These are phyloP conservation scores for Morbakka virulenta DNA, from an alignment of 30 jellyfish, hydroid and myxozoan genomes.

Conservation along the genomic window DNA sequence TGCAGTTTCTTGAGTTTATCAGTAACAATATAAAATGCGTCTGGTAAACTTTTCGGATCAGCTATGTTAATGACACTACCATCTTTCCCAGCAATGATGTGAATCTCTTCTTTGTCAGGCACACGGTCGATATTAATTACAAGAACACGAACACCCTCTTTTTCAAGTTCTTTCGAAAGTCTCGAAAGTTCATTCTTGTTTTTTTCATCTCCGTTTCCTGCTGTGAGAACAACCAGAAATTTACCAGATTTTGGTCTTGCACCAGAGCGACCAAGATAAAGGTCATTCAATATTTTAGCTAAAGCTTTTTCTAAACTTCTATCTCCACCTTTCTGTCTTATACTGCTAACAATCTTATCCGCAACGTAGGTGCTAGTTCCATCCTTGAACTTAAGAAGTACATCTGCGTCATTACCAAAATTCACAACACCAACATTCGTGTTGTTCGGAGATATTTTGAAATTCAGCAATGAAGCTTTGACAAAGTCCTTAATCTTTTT, in stretches of 20 bases:
- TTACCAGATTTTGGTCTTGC: conserved; percentile 13
- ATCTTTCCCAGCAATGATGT: conserved; percentile 24
- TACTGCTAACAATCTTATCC: neutral
- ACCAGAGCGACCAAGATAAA: conserved; percentile 19
- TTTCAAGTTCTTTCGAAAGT: conserved; percentile 37
- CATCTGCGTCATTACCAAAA: conserved; percentile 42
- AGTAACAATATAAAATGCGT: conserved; percentile 51
- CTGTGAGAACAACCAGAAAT: conserved; percentile 42
- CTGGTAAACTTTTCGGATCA: conserved; percentile 27
- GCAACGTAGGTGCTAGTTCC: conserved; percentile 12
- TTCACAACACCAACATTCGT: conserved; percentile 56
- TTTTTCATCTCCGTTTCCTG: conserved; percentile 60
- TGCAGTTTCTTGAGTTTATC: conserved; percentile 20
- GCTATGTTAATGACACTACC: conserved; percentile 28
- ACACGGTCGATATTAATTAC: conserved; percentile 58
- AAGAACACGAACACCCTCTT: conserved; percentile 62
- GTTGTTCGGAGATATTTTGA: conserved; percentile 23
- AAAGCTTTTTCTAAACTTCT: conserved; percentile 63
- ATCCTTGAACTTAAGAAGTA: conserved; percentile 15
- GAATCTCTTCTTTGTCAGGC: conserved; percentile 26
- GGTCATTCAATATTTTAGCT: conserved; percentile 9
- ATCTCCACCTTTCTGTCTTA: conserved; percentile 62
- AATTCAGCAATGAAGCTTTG: conserved; percentile 38
- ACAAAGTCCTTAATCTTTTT: conserved; percentile 49
- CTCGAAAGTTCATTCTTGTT: conserved; percentile 46